Evolutionary conservation across 2,113 vertebrate species (phyloP), one percentile per base, ranked within the genome.

Genomic region (Delphinapterus leucas): DNA sequence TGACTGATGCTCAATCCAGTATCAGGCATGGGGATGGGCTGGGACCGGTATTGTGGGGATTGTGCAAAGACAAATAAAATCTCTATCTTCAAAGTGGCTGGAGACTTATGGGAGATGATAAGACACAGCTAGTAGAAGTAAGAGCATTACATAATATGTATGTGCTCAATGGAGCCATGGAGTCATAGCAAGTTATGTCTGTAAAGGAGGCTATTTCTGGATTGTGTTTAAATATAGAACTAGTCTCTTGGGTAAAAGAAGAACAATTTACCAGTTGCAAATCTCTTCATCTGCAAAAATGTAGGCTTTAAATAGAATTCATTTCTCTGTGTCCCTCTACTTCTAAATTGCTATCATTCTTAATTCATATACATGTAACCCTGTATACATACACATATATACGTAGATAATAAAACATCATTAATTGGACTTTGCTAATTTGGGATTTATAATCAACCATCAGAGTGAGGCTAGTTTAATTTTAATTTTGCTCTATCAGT

Each of bases 211-310:
- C 28, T 96, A 77, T 98, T 97, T 95, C 93, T 93, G 94, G 90
- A 60, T 77, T 77, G 21, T 84, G 63, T 81, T 97, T 97, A 96
- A 97, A 98, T 92, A 96, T 94, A 97, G 97, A 92, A 67, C 80
- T 81, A n/a, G 83, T 96, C 92, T 93, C 91, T 93, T 92, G 96
- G 70, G 76, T 95, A 95, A 67, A 95, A 96, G 96, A 88, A 60
- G 93, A 94, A 96, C 63, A 74, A 90, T 81, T 93, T 91, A 44
- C 21, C 53, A 91, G 83, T 71, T 60, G 84, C 60, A 85, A 8
- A 89, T 74, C 77, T 74, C 92, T 92, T 96, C 67, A 91, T 67
- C 87, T 88, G 84, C 41, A 96, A 88, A 33, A 96, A 67, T 76
- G 84, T 79, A 88, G 58, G 61, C 44, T 74, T 96, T 63, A 63